Evolutionary conservation across 2,888 invertebrate species (phyloP), one percentile per base, ranked within the genome.

Genomic region (Cyrtodaria siliqua): DNA sequence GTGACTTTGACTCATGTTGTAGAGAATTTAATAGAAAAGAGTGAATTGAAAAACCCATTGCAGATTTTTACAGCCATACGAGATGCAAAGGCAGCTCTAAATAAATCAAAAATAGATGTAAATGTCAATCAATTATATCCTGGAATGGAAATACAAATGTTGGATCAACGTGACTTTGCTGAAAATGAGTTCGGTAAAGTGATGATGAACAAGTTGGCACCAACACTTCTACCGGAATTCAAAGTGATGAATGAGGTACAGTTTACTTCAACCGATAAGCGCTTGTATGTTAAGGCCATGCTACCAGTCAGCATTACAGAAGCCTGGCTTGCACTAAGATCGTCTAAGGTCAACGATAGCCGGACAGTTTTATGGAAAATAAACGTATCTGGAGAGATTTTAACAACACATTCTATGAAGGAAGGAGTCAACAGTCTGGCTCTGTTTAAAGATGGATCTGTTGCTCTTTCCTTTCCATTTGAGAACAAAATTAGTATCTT

Each of bases 381-480:
- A 18, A 29, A 20, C n/a, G 4, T 27, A 27, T 2, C n/a, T 27
- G 60, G 60, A 12, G 23, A 29, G 20, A 20, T 47, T 16, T n/a
- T 60, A n/a, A 3, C 47, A 2, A 33, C 29, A 3, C n/a, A 47
- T 60, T 1, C n/a, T 4, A 18, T 60, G 27, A 20, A n/a, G 6
- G 47, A 47, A 23, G 18, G 16, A 24, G 50, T 63, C n/a, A 63
- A 63, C 38, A 38, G 50, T 33, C 26, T 63, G 9, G 49, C 24
- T 12, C 18, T 16, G 18, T 38, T 63, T 53, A 26, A 20, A 18
- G 42, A 63, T 18, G 52, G 38, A 12, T 29, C 12, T 16, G 12
- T 63, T 24, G 63, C 38, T 18, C 27, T 63, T 6, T 53, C 63
- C 2, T 27, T 60, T 29, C 60, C 60, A 60, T 24, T 49, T 2